Percentiles rank a stretch among this genome's conserved stretches.
Evolutionary conservation across 2,113 vertebrate species (phyloP).

Genomic region (Hystrix brachyura): DNA sequence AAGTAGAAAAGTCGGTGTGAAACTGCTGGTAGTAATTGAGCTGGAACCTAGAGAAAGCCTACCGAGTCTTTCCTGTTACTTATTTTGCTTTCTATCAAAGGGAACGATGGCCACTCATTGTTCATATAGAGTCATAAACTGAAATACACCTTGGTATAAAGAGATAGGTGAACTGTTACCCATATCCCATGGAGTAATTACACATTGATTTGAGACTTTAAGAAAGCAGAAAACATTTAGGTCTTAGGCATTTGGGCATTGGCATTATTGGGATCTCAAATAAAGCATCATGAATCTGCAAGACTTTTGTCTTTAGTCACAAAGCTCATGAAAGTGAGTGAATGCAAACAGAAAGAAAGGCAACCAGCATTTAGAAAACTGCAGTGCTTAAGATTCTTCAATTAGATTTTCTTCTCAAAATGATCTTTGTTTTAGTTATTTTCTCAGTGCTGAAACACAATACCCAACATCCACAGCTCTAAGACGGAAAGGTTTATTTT

Average conservation of each 20-base stretch:
- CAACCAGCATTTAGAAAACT: neutral
- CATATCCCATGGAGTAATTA: neutral
- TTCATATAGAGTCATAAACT: neutral
- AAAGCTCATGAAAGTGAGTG: neutral
- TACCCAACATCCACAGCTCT: no score
- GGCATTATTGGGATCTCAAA: neutral
- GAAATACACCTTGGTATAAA: neutral
- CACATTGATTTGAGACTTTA: neutral
- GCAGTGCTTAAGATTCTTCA: neutral
- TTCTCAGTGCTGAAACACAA: neutral
- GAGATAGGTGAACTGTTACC: neutral
- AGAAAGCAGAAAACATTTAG: neutral
- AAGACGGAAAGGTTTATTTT: no score
- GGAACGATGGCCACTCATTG: neutral
- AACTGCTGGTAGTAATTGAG: neutral
- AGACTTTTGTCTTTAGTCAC: neutral
- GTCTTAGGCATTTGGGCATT: no score
- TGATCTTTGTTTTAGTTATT: neutral
- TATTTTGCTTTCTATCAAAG: neutral
- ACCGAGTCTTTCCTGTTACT: neutral
- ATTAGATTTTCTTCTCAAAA: neutral
- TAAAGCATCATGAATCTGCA: neutral
- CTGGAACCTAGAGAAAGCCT: neutral
- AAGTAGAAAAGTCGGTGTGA: neutral
- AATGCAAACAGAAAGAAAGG: neutral